Base-by-base conservation (phyloP, 2,888 invertebrate species). In the Lasioglossum leucozonium region DNA sequence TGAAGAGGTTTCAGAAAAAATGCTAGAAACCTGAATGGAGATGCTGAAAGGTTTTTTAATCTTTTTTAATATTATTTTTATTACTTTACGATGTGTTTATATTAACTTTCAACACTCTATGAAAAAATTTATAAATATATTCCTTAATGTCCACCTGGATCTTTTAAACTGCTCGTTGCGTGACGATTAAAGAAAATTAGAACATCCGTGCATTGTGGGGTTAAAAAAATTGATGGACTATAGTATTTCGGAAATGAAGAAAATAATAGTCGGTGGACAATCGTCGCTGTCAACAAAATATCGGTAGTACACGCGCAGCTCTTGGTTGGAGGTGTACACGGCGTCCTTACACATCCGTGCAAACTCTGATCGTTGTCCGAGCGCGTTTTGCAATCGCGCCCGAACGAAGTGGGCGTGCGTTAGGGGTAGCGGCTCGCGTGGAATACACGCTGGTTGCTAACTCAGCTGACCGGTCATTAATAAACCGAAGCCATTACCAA, bases 391-490 rank as follows among this genome's bases (percentile, higher is more conserved):
- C 72, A 51, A 72, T 67, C 76, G 65, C 58, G 34, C 3, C 30
- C 55, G n/a, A 40, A 26, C 16, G 79, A 62, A 47, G 73, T 77
- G 77, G 78, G 77, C 40, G 74, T 89, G 84, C 86, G 85, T 87
- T 81, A 80, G 83, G 82, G 86, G 88, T 87, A 90, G 87, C 90
- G 85, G 85, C 87, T 91, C 90, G 92, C 89, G 91, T 91, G 90
- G 91, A 91, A 92, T 92, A 92, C 92, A 92, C 91, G 89, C 87
- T 87, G 90, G 90, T 87, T 90, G 92, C 91, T 90, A 91, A 91
- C 91, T 92, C 93, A 92, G 93, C 94, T 94, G 94, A 94, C 94
- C 94, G 93, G 94, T 94, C 94, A 94, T 95, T 94, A 94, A 95
- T 95, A 94, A 95, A 94, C 93, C 92, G 92, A 90, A 94, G 93